Evolutionary conservation across 2,888 invertebrate genomes (phyloP), one percentile per base, ranked within the genome.

Genomic region (Chirona hameri): DNA sequence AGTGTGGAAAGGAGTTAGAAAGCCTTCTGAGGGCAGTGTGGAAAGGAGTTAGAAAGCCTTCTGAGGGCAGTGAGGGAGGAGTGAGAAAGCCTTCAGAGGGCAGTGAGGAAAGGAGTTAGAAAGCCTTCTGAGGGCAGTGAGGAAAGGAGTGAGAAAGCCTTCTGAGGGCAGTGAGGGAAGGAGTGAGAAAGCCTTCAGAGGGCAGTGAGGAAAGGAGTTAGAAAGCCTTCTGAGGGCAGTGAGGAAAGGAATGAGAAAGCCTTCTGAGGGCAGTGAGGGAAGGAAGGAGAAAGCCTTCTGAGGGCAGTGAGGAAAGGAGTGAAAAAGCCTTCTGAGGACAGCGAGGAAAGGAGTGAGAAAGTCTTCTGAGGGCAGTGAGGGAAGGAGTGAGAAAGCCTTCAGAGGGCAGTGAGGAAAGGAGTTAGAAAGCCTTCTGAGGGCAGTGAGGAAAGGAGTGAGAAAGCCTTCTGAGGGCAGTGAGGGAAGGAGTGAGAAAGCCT

Each of bases 111-210:
- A 55, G 55, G 15, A 18, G 12, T 3, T 3, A 18, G 55, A n/a
- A n/a, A n/a, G n/a, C n/a, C n/a, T n/a, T 98, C 96, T 95, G 88
- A 88, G n/a, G n/a, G 39, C 39, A 39, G n/a, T n/a, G 55, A 55
- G 55, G 55, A 12, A 18, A 55, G 55, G 15, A 18, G 12, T 3
- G 55, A 18, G 55, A n/a, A n/a, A n/a, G n/a, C n/a, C n/a, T n/a
- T 98, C 96, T 95, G 88, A 88, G n/a, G n/a, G 39, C 39, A 39
- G n/a, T n/a, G 55, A 55, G 55, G 55, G 18, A 18, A 55, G 55
- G 15, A 18, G 12, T 3, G 55, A 18, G 55, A n/a, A n/a, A n/a
- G n/a, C n/a, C n/a, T n/a, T 98, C 96, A 95, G 88, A 88, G n/a
- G n/a, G 39, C 39, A 39, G n/a, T n/a, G 55, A 55, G 55, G 55